These are phyloP conservation scores for Neodontobutis hainanensis DNA, from an alignment of 2,113 vertebrate genomes.

Conservation along the genomic window DNA sequence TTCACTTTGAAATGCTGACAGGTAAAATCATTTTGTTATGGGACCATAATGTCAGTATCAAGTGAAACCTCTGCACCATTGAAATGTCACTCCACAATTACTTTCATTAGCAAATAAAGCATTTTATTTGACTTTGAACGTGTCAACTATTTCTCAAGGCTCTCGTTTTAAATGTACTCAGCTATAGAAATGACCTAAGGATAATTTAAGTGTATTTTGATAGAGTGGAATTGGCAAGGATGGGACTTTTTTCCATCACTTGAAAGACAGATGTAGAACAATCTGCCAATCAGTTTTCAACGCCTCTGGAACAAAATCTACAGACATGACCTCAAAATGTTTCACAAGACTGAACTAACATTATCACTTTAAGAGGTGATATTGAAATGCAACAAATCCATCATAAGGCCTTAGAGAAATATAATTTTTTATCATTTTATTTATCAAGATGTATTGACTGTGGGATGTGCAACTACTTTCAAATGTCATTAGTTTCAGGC, in stretches of 20 bases:
- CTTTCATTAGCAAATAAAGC: slow-evolving; percentile 1
- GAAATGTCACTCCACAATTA: neutral
- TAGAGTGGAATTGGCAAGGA: slow-evolving; percentile 32
- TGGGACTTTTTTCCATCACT: slow-evolving; percentile 17
- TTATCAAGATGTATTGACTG: slow-evolving; percentile 69
- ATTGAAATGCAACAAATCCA: neutral
- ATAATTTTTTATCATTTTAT: slow-evolving; percentile 52
- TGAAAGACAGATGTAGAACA: slow-evolving; percentile 72
- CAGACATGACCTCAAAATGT: slow-evolving; percentile 46
- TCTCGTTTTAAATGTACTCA: slow-evolving; percentile 19
- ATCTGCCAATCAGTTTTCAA: slow-evolving; percentile 44
- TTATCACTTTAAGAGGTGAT: neutral
- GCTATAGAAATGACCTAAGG: slow-evolving; percentile 32
- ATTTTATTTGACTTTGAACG: neutral
- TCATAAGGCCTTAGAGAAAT: slow-evolving; percentile 45
- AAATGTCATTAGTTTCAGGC: slow-evolving; percentile 81
- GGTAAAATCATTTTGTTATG: slow-evolving; percentile 17
- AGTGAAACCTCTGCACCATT: neutral
- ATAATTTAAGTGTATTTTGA: slow-evolving; percentile 43
- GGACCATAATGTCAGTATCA: slow-evolving; percentile 2
- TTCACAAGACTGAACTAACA: slow-evolving; percentile 18
- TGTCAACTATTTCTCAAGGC: slow-evolving; percentile 4
- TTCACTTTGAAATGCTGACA: slow-evolving; percentile 37
- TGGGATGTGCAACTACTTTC: slow-evolving; percentile 77
- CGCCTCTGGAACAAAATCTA: slow-evolving; percentile 10